Conservation (phyloP, 1,140 invertebrate genomes). For the Samia ricini region DNA sequence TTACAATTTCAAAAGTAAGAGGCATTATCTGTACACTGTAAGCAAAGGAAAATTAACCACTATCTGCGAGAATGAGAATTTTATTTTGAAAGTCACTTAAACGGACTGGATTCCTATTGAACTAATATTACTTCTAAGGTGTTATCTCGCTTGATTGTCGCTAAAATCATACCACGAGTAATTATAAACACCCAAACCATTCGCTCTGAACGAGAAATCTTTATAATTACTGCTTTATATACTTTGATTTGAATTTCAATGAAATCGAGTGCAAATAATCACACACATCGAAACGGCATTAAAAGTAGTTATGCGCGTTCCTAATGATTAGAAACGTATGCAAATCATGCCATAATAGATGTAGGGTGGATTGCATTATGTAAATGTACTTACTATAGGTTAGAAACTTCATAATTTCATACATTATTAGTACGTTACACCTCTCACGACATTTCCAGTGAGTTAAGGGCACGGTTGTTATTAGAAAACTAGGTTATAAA, state of each 20-base stretch:
- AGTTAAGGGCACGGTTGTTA: neutral
- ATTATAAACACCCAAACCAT: too few relatives aligned
- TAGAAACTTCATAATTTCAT: constrained; percentile 40
- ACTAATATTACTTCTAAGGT: too few relatives aligned
- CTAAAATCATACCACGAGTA: too few relatives aligned
- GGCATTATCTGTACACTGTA: too few relatives aligned
- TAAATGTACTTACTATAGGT: constrained; percentile 18
- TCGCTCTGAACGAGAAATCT: too few relatives aligned
- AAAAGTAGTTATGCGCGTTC: constrained; percentile 8
- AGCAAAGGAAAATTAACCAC: too few relatives aligned
- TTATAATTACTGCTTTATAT: neutral
- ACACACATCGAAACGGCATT: constrained; percentile 1
- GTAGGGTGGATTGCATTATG: constrained; percentile 27
- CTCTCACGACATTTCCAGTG: neutral
- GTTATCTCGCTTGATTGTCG: too few relatives aligned
- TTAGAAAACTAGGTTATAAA: neutral
- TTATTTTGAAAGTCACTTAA: too few relatives aligned
- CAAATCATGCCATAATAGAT: constrained; percentile 36
- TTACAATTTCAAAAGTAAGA: too few relatives aligned
- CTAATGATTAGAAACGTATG: constrained; percentile 35
- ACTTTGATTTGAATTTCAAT: constrained; percentile 3
- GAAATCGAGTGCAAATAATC: constrained; percentile 2
- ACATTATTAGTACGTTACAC: constrained; percentile 16
- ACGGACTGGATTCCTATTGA: too few relatives aligned
- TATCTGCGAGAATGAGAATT: too few relatives aligned